phyloP scores from a whole-genome alignment of 2,113 vertebrate species.

The Polypterus senegalus region DNA sequence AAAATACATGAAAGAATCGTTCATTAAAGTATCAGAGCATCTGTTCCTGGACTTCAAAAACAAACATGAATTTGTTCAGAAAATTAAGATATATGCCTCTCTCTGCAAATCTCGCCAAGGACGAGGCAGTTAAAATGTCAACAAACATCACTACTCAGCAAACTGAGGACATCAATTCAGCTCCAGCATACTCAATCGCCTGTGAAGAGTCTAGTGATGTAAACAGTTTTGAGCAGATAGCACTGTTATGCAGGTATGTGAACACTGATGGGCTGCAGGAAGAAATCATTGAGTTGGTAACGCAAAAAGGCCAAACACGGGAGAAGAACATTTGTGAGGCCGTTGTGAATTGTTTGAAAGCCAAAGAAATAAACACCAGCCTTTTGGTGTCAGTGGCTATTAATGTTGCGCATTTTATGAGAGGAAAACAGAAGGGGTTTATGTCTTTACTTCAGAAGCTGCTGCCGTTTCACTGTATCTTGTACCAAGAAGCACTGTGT shows the following conservation, averaged over 20 bases:
- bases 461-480: too few relatives aligned
- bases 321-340: conserved; percentile 7
- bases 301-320: conserved; percentile 17
- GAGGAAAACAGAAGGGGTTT: too few relatives aligned
- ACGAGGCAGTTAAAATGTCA: conserved; percentile 27
- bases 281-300: conserved; percentile 20
- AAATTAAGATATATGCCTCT: conserved; percentile 24
- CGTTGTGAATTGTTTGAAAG: too few relatives aligned
- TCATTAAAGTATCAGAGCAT: conserved; percentile 12
- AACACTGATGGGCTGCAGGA: conserved; percentile 16
- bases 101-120: conserved; percentile 26
- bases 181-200: conserved; percentile 12
- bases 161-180: conserved; percentile 21
- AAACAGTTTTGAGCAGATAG: conserved; percentile 19
- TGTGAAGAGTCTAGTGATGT: conserved; percentile 16
- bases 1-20: conserved; percentile 2
- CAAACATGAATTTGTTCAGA: conserved; percentile 21
- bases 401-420: too few relatives aligned
- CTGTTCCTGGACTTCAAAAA: conserved; percentile 27
- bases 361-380: too few relatives aligned
- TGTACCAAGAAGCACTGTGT: too few relatives aligned
- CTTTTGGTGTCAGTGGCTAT: too few relatives aligned
- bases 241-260: conserved; percentile 17
- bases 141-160: conserved; percentile 21
- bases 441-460: too few relatives aligned